Base-by-base conservation (phyloP, 2,797 vertebrate genomes). In the Orientallactaga sibirica region DNA sequence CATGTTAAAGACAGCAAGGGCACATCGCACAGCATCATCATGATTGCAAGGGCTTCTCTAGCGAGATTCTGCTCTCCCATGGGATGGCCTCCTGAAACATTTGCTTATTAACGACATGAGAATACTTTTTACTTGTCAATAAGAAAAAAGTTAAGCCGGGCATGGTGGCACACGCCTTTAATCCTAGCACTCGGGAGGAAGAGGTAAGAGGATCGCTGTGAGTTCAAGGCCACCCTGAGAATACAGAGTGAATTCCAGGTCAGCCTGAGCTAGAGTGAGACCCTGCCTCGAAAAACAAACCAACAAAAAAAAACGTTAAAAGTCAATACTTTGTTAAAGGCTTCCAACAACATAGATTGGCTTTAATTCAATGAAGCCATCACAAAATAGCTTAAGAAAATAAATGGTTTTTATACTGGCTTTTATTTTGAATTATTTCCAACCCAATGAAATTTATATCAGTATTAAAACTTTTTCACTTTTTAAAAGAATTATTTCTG, bases 371-470 rank as follows among this genome's bases (percentile, higher is more conserved):
- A 0, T 87, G 41, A 84, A 93, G 18, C 11, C 55, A 41, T 48
- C 71, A 62, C 90, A 90, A 91, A 80, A 88, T 37, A 97, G 70
- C 77, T 96, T 97, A 97, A 96, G 67, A 48, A 33, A 76, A 94
- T 90, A 85, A 62, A 18, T 79, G 7, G 12, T 58, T 95, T 97
- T 86, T 94, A 92, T 80, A 37, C 78, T 62, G 77, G 5, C 16
- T 68, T 67, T 67, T 85, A 92, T 12, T 95, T 95, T 79, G 24
- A 41, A 74, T 71, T 97, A 74, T 92, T 97, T 94, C 86, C 85
- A 96, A 52, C 2, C 76, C 91, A 92, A 90, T 66, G 18, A 95
- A 93, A 85, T 95, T 92, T 95, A 95, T 27, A 0, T 37, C 71
- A 48, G 7, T 77, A 66, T 82, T 89, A 25, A 0, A 29, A 71